Percentiles rank a stretch among this genome's conserved stretches.
These are phyloP conservation scores for Oceanites oceanicus DNA, from an alignment of 2,113 vertebrate genomes.

Conservation along the genomic window DNA sequence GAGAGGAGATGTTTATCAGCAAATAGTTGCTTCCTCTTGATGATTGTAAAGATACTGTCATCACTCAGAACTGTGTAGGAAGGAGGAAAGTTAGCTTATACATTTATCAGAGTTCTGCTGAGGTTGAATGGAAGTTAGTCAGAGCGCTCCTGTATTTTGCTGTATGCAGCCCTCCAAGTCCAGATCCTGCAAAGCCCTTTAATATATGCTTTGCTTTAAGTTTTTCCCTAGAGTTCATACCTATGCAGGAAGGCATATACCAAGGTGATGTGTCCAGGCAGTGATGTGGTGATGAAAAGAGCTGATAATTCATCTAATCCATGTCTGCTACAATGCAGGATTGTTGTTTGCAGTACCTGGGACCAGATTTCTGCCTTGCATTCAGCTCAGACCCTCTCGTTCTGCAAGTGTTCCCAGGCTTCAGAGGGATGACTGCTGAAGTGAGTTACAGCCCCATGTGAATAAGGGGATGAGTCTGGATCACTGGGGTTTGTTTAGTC, in stretches of 20 bases:
- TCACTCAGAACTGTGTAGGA: neutral
- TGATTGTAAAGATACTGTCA: constrained; percentile 25
- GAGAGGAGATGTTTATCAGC: constrained; percentile 52
- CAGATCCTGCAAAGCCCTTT: neutral
- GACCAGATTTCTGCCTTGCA: neutral
- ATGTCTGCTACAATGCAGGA: neutral
- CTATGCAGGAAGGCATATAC: neutral
- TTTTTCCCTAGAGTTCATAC: neutral
- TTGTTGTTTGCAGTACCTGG: neutral
- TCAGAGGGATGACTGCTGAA: neutral
- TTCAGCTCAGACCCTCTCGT: neutral
- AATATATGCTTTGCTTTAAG: neutral
- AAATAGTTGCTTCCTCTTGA: constrained; percentile 32
- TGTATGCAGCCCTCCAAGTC: neutral
- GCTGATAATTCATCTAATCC: neutral
- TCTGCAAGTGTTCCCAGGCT: neutral
- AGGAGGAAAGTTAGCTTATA: neutral
- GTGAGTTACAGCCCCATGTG: neutral
- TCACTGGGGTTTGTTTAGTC: constrained; percentile 18
- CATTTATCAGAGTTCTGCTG: neutral
- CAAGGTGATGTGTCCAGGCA: neutral
- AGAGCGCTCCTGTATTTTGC: neutral
- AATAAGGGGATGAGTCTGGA: neutral
- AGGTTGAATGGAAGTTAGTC: neutral
- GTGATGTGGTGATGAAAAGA: neutral